Conservation (phyloP, 2,113 vertebrate species). For the Jacana jacana region DNA sequence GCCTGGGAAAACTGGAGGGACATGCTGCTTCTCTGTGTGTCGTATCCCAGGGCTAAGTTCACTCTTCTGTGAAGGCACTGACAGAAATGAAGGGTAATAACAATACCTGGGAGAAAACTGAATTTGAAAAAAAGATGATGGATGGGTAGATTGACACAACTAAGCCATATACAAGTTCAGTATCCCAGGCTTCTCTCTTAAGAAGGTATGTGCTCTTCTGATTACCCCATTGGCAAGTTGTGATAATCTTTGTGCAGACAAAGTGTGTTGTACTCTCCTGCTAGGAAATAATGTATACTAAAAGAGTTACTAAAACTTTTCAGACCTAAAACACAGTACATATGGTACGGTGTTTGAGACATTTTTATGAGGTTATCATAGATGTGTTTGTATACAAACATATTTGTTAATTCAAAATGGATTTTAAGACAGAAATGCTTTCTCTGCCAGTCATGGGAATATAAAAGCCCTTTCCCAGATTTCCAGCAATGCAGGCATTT, state of each 20-base stretch:
- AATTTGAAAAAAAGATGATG: background rate
- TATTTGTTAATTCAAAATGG: background rate
- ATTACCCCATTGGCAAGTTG: background rate
- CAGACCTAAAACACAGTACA: no score
- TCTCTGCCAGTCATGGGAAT: background rate
- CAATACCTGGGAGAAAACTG: background rate
- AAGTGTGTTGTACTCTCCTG: background rate
- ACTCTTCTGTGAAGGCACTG: background rate
- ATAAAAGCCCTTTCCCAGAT: accelerated
- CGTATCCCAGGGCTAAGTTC: background rate
- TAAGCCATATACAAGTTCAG: background rate
- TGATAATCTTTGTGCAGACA: background rate
- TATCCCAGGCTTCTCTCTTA: background rate
- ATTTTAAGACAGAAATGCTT: background rate
- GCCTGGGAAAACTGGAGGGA: background rate
- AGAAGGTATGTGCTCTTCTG: background rate
- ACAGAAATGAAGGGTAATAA: background rate
- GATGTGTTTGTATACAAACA: background rate
- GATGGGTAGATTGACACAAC: background rate
- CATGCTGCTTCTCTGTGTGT: background rate
- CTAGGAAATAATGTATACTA: background rate
- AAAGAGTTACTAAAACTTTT: background rate
- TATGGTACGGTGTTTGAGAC: background rate
- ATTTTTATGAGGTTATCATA: background rate
- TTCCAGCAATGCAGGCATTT: background rate